Base-by-base conservation (phyloP, 1,140 invertebrate species). In the Caenorhabditis elegans region DNA sequence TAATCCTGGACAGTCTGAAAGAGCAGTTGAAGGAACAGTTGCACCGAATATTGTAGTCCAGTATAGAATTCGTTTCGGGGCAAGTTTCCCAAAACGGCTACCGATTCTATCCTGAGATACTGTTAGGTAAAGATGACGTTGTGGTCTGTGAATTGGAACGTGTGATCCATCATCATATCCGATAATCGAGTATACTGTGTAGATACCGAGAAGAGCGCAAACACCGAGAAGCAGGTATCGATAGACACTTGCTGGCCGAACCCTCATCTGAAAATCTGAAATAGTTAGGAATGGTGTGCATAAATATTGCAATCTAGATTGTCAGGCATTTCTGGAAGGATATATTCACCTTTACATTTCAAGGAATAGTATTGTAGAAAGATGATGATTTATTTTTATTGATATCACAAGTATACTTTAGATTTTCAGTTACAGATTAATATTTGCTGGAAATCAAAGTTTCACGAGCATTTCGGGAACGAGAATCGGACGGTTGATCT, bases 31-130 rank as follows among this genome's bases (percentile, higher is more conserved):
- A 8, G 36, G 28, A 11, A 81, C 36, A 11, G 55, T 49, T 24
- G 34, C 19, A 5, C 51, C 65, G 47, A 81, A 81, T 36, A 81
- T 36, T 3, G 43, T 49, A 1, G 80, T 81, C 80, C 80, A 81
- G 3, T 76, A 49, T 3, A 81, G 75, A 28, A 81, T 81, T 39
- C 70, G 24, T 46, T 81, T 81, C 28, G 80, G 80, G 4, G 80
- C 80, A 8, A 81, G 24, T 3, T 60, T 76, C 15, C 47, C 70
- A 28, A 81, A 81, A 46, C 80, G 80, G 28, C 43, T 48, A n/a
- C 49, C 80, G 19, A 81, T 76, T 81, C 80, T 76, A n/a, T 81
- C 70, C 19, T 81, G 65, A 1, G 60, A 76, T 19, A 81, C 80
- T 24, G 80, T 81, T 19, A 81, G 24, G 36, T 70, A 81, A 2